Evolutionary conservation across 2,888 invertebrate genomes (phyloP), one percentile per base, ranked within the genome.

Genomic region (Exephanes ischioxanthus): DNA sequence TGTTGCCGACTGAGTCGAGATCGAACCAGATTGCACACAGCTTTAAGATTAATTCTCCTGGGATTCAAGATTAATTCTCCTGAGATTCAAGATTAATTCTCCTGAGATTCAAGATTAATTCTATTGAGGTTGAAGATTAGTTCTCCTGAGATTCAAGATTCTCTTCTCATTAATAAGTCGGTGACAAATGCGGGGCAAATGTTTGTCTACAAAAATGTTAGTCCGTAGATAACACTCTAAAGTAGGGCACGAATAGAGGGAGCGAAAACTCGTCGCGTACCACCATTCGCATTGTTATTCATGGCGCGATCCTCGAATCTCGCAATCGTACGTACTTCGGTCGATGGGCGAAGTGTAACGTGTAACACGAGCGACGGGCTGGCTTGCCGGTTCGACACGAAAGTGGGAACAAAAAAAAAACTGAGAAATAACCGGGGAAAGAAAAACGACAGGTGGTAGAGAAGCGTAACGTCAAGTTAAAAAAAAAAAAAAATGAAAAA

Each of bases 211-310:
- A 78, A 83, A 78, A 67, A 72, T 77, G 5, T 22, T 37, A 61
- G 30, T 51, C 61, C 30, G 22, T 75, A 61, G 7, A 22, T 63
- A 33, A 70, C 53, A 33, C 61, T 72, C 16, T 22, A 30, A 66
- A 53, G 22, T 16, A 30, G 19, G 53, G n/a, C 9, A 68, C 45
- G 16, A 67, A 53, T 37, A 67, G 58, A 80, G 45, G 19, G 51
- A 14, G 55, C 78, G 53, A 41, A 73, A 80, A 78, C n/a, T 61
- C 33, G 68, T 78, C 41, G 16, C 16, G 19, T n/a, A 53, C 53
- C 55, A 16, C 58, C 45, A 19, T 22, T 48, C 58, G 37, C 63
- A 75, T 85, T 82, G 70, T 75, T 75, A 75, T 81, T 85, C 81
- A 55, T 75, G 55, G 71, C 70, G 85, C 55, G 37, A 78, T 26